Conservation (phyloP, 2,797 vertebrate genomes). For the Dicrostonyx torquatus region DNA sequence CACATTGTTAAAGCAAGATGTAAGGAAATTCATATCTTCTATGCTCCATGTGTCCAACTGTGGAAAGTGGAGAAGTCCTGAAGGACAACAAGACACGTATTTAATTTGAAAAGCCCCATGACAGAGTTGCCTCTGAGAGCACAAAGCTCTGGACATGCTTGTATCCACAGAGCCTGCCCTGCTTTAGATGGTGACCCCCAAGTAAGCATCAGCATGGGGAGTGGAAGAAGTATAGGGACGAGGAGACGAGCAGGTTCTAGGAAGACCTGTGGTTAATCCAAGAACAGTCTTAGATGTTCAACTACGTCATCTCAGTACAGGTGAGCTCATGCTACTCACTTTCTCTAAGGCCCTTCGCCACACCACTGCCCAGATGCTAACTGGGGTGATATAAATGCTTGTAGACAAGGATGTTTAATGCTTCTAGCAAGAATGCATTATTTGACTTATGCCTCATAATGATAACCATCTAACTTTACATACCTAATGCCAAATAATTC, state of each 20-base stretch:
- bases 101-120: neutral
- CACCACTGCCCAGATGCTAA: neutral
- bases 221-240: neutral
- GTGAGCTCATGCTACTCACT: neutral
- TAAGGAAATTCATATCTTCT: no score
- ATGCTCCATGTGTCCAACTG: no score
- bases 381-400: neutral
- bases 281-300: neutral
- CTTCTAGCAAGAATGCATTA: neutral
- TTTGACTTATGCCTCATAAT: neutral
- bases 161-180: neutral
- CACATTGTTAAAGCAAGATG: no score
- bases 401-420: neutral
- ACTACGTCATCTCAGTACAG: neutral
- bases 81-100: neutral
- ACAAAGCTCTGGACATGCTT: neutral
- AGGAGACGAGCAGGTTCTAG: neutral
- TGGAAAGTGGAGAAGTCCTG: no score
- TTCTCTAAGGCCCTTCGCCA: neutral
- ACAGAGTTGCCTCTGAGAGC: neutral
- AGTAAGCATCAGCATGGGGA: neutral
- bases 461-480: neutral
- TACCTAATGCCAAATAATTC: neutral
- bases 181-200: neutral
- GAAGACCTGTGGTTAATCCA: neutral